A percentile compares a stretch with the other conserved stretches of the same genome.
phyloP scores from a whole-genome alignment of 2,113 vertebrate genomes.

The Vireo altiloquus region DNA sequence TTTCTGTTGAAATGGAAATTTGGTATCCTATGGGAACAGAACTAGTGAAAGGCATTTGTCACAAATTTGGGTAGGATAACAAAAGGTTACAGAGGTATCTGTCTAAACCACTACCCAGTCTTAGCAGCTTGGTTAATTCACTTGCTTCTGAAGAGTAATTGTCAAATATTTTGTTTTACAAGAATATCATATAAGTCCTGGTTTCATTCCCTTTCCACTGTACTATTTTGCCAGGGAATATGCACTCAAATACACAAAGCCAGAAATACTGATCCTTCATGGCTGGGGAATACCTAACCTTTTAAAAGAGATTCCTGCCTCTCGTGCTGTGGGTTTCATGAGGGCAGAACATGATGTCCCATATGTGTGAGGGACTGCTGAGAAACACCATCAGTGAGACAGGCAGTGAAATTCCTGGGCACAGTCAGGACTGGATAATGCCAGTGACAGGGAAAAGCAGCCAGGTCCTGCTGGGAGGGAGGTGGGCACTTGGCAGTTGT shows the following conservation, averaged over 20 bases:
- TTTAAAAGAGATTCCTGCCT: background rate
- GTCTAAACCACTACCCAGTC: background rate
- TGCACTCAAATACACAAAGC: background rate
- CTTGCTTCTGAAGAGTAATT: background rate
- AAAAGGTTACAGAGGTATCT: background rate
- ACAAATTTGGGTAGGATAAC: background rate
- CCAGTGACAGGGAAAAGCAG: background rate
- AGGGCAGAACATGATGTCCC: slow-evolving; percentile 7
- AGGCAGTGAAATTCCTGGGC: slow-evolving; percentile 16
- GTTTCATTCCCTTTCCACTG: background rate
- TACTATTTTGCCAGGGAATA: background rate
- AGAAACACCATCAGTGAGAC: background rate
- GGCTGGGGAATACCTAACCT: background rate
- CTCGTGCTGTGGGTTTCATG: background rate
- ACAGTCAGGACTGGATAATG: background rate
- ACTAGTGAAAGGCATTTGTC: background rate
- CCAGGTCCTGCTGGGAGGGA: slow-evolving; percentile 4
- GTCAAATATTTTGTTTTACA: background rate
- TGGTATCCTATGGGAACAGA: background rate
- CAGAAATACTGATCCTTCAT: background rate
- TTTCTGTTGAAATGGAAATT: background rate
- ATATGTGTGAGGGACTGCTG: background rate
- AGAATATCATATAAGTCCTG: background rate
- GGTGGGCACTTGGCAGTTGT: background rate
- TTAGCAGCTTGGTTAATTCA: background rate